Conservation (phyloP, 2,797 vertebrate genomes). For the Vipera latastei region DNA sequence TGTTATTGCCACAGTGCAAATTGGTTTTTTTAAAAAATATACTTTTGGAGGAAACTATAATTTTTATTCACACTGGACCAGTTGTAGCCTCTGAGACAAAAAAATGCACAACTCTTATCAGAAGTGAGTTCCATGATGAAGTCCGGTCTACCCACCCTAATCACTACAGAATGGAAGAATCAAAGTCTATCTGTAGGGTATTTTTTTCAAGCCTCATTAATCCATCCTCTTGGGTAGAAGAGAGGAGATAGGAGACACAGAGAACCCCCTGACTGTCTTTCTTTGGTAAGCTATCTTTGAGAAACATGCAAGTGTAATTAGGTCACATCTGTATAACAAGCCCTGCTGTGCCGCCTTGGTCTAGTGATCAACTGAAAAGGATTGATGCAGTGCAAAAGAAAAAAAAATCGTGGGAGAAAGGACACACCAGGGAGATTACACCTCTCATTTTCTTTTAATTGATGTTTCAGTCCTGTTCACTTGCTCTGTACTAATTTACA, state of each 20-base stretch:
- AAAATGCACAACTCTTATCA: not conserved
- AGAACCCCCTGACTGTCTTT: slow-evolving; percentile 26
- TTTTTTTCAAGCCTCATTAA: slow-evolving; percentile 48
- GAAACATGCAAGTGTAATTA: slow-evolving; percentile 36
- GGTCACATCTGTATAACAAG: slow-evolving; percentile 46
- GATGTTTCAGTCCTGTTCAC: slow-evolving; percentile 48
- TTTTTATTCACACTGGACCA: slow-evolving; percentile 12
- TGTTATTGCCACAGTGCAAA: not conserved
- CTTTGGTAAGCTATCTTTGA: slow-evolving; percentile 17
- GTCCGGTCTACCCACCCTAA: not conserved
- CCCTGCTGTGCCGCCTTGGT: slow-evolving; percentile 27
- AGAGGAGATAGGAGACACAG: slow-evolving; percentile 34
- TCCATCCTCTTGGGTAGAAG: slow-evolving; percentile 24
- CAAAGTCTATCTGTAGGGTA: slow-evolving; percentile 5
- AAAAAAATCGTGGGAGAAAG: not conserved
- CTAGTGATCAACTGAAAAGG: slow-evolving; percentile 31
- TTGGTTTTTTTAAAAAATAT: not conserved
- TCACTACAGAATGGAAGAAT: slow-evolving; percentile 12
- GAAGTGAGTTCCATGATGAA: not conserved
- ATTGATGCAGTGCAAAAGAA: slow-evolving; percentile 32
- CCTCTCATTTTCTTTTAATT: slow-evolving; percentile 37
- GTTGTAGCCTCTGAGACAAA: slow-evolving; percentile 1
- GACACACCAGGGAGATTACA: slow-evolving; percentile 42
- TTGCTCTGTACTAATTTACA: slow-evolving; percentile 28
- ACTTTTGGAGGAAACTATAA: slow-evolving; percentile 21